Evolutionary conservation across 2,888 invertebrate species (phyloP).

Genomic region (Mechanitis messenoides): DNA sequence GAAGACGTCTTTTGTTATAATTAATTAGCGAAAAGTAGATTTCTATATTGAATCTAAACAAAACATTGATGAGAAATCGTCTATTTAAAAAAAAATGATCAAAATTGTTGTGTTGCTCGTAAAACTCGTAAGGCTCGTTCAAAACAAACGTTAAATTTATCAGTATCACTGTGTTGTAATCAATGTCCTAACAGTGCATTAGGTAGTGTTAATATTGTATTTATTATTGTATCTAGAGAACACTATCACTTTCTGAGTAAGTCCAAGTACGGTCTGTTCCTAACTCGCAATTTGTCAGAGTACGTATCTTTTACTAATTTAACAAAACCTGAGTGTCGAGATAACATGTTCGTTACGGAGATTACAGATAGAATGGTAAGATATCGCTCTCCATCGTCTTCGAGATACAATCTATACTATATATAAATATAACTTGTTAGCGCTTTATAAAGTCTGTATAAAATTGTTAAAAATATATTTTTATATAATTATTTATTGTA

Average conservation of each 20-base stretch:
- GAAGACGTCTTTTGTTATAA: too few species aligned
- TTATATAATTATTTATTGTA: too few species aligned
- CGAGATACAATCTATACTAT: not conserved
- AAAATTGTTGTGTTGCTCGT: too few species aligned
- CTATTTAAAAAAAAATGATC: too few species aligned
- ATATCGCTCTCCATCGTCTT: constrained; percentile 35
- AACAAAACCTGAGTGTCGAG: constrained; percentile 57
- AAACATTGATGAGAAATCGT: too few species aligned
- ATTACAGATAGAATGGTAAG: constrained; percentile 47
- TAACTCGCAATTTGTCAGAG: constrained; percentile 37
- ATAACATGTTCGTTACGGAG: constrained; percentile 56
- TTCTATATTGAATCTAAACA: too few species aligned
- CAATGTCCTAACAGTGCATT: constrained; percentile 46
- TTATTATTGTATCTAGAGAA: constrained; percentile 60
- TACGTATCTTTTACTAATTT: constrained; percentile 61
- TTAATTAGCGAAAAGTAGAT: not conserved
- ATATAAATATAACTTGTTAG: not conserved
- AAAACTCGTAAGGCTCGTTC: constrained; percentile 32
- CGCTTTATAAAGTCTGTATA: too few species aligned
- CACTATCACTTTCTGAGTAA: constrained; percentile 63
- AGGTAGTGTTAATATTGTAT: constrained; percentile 36
- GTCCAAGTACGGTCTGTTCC: constrained; percentile 49
- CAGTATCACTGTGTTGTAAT: constrained; percentile 44
- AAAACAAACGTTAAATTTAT: constrained; percentile 20
- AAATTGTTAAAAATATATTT: too few species aligned